These are phyloP conservation scores for Drosophila mimica DNA, from an alignment of 2,888 invertebrate species.

Conservation along the genomic window DNA sequence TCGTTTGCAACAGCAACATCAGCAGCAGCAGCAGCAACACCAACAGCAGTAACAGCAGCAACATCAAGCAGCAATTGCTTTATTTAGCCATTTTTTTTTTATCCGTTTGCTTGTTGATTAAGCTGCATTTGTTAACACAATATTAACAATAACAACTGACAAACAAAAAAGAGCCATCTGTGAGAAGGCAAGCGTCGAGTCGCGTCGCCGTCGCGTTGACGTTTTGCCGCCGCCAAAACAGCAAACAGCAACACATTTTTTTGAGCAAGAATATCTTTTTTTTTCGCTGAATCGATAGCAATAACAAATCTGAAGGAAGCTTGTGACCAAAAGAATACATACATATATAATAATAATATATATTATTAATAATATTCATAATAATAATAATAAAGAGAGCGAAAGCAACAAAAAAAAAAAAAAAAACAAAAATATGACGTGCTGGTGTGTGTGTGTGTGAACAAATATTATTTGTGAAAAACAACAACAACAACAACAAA, in stretches of 20 bases:
- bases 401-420: conserved; percentile 16
- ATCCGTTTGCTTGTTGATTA: background rate
- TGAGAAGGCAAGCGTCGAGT: conserved; percentile 29
- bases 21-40: conserved; percentile 24
- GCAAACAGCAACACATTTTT: conserved; percentile 35
- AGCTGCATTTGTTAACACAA: conserved; percentile 15
- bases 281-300: conserved; percentile 9
- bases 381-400: conserved; percentile 7
- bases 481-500: conserved; percentile 2
- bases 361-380: conserved; percentile 1
- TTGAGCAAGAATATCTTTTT: conserved; percentile 19
- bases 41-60: conserved; percentile 21
- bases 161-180: conserved; percentile 8
- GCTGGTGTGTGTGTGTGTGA: conserved; percentile 32
- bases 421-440: conserved; percentile 6
- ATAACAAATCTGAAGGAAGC: conserved; percentile 31
- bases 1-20: conserved; percentile 13
- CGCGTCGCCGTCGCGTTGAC: conserved; percentile 48
- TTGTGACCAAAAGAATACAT: conserved; percentile 16
- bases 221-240: conserved; percentile 78
- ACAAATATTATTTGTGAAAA: conserved; percentile 12
- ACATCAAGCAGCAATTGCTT: background rate
- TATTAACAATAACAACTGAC: conserved; percentile 10
- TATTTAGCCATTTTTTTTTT: conserved; percentile 1
- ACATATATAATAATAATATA: conserved; percentile 8